phyloP scores from a whole-genome alignment of 2,113 vertebrate genomes.

The Pionites leucogaster region DNA sequence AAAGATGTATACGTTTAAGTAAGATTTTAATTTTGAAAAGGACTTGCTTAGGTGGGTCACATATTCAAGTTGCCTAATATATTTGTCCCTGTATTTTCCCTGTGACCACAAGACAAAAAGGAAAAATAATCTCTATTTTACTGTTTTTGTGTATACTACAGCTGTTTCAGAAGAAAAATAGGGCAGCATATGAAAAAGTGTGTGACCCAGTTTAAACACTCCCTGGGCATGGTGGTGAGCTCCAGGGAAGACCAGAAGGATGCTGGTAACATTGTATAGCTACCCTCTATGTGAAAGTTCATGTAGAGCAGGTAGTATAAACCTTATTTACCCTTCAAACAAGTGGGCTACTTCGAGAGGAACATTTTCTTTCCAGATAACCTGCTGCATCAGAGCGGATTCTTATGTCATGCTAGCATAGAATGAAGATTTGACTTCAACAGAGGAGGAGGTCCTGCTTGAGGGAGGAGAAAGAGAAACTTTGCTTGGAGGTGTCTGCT shows the following conservation, averaged over 20 bases:
- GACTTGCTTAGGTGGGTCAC: neutral
- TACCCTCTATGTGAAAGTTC: neutral
- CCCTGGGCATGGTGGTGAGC: neutral
- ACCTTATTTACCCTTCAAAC: neutral
- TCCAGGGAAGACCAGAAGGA: neutral
- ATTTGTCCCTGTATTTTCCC: neutral
- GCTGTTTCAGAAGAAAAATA: neutral
- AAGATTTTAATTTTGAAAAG: neutral
- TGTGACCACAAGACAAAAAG: neutral
- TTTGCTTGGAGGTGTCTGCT: neutral
- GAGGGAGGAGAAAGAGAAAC: neutral
- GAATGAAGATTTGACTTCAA: neutral
- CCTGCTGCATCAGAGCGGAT: neutral
- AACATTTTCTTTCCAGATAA: neutral
- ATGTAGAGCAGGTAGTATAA: neutral
- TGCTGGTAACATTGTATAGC: neutral
- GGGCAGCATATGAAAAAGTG: neutral
- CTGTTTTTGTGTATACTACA: neutral
- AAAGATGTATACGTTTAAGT: neutral
- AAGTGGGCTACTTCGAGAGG: neutral
- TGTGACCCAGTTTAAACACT: fast-evolving
- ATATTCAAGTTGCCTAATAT: neutral
- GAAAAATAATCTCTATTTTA: neutral
- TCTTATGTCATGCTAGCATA: neutral
- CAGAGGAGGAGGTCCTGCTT: neutral